phyloP scores from a whole-genome alignment of 53 echinoderm and acorn worm species.

The Holothuria leucospilota region DNA sequence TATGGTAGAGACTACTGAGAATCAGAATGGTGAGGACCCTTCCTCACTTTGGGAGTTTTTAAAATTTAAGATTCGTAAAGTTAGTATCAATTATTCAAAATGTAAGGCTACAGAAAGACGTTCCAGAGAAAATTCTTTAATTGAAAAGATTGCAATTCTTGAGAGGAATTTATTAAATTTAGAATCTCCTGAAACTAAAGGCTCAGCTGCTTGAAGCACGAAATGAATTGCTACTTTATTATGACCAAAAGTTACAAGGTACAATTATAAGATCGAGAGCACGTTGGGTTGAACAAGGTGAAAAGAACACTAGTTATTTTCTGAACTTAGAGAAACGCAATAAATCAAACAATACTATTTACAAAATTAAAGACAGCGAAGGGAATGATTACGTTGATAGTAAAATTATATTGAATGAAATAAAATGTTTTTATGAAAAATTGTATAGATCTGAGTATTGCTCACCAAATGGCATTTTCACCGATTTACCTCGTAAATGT shows the following conservation, averaged over 20 bases:
- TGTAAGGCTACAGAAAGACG: background rate
- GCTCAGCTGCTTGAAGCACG: no score
- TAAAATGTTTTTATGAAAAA: background rate
- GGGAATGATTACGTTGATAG: background rate
- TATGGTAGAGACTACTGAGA: no score
- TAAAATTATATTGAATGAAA: background rate
- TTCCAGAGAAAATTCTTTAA: background rate
- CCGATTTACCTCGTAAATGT: background rate
- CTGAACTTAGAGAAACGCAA: no score
- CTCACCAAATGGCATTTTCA: background rate
- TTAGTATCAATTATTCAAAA: slow-evolving; percentile 10
- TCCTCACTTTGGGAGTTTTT: background rate
- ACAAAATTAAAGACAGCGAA: background rate
- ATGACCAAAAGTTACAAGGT: no score
- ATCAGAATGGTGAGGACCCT: background rate
- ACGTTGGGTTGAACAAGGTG: background rate
- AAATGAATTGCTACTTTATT: no score
- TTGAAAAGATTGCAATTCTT: background rate
- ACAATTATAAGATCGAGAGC: background rate
- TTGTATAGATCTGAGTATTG: background rate
- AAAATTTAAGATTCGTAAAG: background rate
- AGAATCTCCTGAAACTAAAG: background rate
- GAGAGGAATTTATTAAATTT: background rate
- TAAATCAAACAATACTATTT: background rate
- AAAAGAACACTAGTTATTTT: background rate